These are phyloP conservation scores for Gallinago paraguaiae DNA, from an alignment of 2,113 vertebrate genomes.

Conservation along the genomic window DNA sequence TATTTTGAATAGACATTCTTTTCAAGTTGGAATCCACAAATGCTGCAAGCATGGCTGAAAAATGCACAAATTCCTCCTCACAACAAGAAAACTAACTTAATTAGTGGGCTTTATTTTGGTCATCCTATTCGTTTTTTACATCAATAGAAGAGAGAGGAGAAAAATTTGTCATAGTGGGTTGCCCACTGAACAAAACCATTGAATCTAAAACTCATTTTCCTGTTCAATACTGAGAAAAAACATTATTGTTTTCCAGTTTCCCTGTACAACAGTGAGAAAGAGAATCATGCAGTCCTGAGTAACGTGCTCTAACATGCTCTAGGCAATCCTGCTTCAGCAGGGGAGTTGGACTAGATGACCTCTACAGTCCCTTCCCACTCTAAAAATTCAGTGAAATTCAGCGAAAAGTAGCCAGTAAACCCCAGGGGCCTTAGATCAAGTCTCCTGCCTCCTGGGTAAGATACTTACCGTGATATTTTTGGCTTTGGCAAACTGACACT, in stretches of 20 bases:
- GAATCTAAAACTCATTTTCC: background rate
- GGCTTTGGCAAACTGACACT: background rate
- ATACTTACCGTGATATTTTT: background rate
- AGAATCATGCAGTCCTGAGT: background rate
- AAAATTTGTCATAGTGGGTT: background rate
- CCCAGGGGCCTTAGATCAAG: rapidly evolving
- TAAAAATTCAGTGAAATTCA: too few relatives aligned
- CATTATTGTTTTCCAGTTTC: background rate
- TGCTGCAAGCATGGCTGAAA: background rate
- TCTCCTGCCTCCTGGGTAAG: background rate
- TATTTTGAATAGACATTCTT: background rate
- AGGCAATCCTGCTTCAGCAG: too few relatives aligned
- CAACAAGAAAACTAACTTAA: background rate
- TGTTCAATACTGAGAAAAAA: background rate
- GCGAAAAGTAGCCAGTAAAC: background rate
- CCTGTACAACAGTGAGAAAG: background rate
- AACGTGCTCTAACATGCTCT: too few relatives aligned
- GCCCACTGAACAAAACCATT: background rate
- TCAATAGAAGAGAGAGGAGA: background rate
- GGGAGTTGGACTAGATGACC: too few relatives aligned
- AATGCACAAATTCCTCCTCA: background rate
- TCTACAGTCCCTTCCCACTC: too few relatives aligned
- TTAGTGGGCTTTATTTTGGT: background rate
- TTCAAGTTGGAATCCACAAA: background rate
- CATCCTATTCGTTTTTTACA: background rate